phyloP scores from a whole-genome alignment of 2,113 vertebrate species.

The Pachycephala philippinensis region DNA sequence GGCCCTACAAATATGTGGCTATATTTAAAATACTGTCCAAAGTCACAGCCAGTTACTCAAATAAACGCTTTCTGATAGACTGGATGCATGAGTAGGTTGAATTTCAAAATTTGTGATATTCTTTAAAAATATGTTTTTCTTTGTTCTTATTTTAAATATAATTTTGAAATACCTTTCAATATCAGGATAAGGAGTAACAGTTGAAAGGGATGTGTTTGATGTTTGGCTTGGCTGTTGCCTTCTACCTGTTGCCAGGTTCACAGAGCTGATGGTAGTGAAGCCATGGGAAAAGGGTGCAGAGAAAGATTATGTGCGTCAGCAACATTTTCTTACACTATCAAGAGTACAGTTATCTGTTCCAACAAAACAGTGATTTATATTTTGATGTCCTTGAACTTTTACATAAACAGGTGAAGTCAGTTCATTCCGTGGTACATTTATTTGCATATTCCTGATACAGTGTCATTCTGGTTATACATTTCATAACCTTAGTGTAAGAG shows the following conservation, averaged over 20 bases:
- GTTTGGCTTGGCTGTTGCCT: conserved; percentile 20
- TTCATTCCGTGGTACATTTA: conserved; percentile 5
- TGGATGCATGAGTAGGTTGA: neutral
- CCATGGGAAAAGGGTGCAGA: conserved; percentile 3
- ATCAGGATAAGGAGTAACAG: neutral
- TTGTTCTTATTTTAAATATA: neutral
- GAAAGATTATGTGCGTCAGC: neutral
- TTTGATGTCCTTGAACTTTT: conserved; percentile 47
- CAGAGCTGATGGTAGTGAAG: neutral
- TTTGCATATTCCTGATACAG: conserved; percentile 5
- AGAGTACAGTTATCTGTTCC: conserved; percentile 4
- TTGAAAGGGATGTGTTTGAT: neutral
- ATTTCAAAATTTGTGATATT: neutral
- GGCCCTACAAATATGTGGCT: neutral
- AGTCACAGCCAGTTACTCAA: neutral
- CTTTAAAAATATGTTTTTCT: neutral
- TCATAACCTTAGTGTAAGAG: conserved; percentile 9
- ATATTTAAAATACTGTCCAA: neutral
- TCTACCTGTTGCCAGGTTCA: neutral
- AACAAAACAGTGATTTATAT: conserved; percentile 37
- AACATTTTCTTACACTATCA: neutral
- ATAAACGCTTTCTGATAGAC: neutral
- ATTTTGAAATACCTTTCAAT: neutral
- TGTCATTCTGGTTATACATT: conserved; percentile 26
- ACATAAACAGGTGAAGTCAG: conserved; percentile 28